phyloP scores from a whole-genome alignment of 2,113 vertebrate genomes.

The Puma concolor region DNA sequence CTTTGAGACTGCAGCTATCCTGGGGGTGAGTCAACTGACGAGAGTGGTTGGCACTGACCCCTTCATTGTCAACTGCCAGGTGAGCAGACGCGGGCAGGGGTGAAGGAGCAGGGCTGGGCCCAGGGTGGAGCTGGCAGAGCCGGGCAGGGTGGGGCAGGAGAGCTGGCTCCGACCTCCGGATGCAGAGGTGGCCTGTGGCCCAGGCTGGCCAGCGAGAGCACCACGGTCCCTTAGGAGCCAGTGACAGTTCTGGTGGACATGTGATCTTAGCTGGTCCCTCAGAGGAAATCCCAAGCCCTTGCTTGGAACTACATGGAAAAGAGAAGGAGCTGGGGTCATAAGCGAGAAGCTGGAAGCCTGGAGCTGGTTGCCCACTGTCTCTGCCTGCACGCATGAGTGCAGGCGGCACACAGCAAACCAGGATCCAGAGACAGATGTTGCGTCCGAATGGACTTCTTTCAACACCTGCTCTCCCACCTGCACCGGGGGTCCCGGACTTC shows the following conservation, averaged over 20 bases:
- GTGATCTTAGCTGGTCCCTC: not conserved
- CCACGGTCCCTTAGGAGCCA: not conserved
- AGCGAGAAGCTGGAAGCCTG: not conserved
- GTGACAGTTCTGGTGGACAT: not conserved
- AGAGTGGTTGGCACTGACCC: not conserved
- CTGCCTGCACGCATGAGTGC: rapidly evolving
- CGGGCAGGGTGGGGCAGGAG: not conserved
- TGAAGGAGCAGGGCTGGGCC: not conserved
- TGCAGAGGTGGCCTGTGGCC: not conserved
- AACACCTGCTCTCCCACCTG: not conserved
- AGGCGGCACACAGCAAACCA: not conserved
- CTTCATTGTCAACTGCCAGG: not conserved
- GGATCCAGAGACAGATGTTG: rapidly evolving
- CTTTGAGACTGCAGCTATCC: not conserved
- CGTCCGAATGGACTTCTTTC: not conserved
- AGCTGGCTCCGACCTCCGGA: no score
- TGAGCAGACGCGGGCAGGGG: not conserved
- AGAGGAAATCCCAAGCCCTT: not conserved
- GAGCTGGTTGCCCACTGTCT: not conserved
- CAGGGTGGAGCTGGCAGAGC: not conserved
- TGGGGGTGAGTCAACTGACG: not conserved
- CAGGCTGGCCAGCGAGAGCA: not conserved
- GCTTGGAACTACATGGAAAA: not conserved
- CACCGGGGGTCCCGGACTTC: no score
- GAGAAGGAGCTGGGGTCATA: not conserved